Evolutionary conservation across 1,140 invertebrate species (phyloP), one percentile per base, ranked within the genome.

Genomic region (Harlomillsia oculata): DNA sequence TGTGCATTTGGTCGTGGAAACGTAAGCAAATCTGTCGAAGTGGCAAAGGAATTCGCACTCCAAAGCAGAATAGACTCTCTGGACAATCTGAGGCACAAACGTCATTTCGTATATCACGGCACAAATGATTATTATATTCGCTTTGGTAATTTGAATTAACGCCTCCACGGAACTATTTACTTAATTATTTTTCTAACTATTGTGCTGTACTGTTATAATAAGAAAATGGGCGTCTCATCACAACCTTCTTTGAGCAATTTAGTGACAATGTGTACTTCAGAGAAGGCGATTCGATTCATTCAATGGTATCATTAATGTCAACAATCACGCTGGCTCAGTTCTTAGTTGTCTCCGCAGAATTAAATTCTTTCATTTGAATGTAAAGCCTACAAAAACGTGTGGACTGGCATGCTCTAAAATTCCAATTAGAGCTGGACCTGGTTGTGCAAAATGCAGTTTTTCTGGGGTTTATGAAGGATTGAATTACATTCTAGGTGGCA

Each of bases 391-490:
- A 20, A 48, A 32, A 48, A 48, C 45, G 18, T 48, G 45, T 20
- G 45, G 45, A 20, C 30, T 48, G 8, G 13, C 36, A 25, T 57
- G 55, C n/a, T 21, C 28, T 2, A 18, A 25, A 28, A 18, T 39
- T 52, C n/a, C 34, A 5, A 9, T 18, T 23, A 36, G 20, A n/a
- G 37, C 46, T 1, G 46, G 55, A 0, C 20, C 21, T 14, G 55
- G 55, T 2, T 57, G 55, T 43, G 46, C 55, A 3, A 57, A 57
- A 51, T 57, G 55, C 23, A 40, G 26, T 28, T 57, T 57, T 29
- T 49, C 45, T 51, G 55, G 8, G 9, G 55, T 57, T 16, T 57
- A 30, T 32, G 55, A 57, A 25, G 55, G 55, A 13, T 4, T 57
- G 18, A 57, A 57, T 44, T 57, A 50, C 29, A 44, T 57, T 20